Conservation (phyloP, 2,113 vertebrate species). For the Aegotheles bennettii region DNA sequence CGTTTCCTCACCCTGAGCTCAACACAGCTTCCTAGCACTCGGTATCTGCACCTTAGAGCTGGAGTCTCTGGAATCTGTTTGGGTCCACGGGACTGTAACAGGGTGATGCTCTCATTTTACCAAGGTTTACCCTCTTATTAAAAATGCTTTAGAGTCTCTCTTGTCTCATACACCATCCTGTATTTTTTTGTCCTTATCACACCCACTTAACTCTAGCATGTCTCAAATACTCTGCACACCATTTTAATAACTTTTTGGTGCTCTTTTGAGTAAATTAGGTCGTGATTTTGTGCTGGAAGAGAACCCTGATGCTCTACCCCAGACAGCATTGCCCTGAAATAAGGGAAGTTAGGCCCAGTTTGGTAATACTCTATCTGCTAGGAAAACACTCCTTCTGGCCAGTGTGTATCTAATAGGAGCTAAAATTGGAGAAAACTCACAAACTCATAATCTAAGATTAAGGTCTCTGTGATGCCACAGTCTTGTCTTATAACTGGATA, state of each 20-base stretch:
- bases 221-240: not conserved
- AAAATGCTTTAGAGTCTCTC: not conserved
- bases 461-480: not conserved
- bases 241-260: not conserved
- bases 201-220: not conserved
- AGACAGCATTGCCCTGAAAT: not conserved
- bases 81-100: not conserved
- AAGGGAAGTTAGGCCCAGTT: too few species aligned
- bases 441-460: slow-evolving; percentile 33
- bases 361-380: not conserved
- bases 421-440: not conserved
- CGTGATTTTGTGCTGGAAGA: not conserved
- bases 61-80: not conserved
- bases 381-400: not conserved
- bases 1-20: not conserved
- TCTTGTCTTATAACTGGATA: not conserved
- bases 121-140: not conserved
- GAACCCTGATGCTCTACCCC: not conserved
- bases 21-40: not conserved
- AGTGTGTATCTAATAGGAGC: not conserved
- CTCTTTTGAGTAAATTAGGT: not conserved
- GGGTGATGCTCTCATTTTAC: not conserved
- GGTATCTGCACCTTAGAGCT: not conserved
- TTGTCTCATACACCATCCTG: not conserved
- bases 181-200: not conserved